Conservation (phyloP, 2,797 vertebrate genomes). For the Pteropus rufus region DNA sequence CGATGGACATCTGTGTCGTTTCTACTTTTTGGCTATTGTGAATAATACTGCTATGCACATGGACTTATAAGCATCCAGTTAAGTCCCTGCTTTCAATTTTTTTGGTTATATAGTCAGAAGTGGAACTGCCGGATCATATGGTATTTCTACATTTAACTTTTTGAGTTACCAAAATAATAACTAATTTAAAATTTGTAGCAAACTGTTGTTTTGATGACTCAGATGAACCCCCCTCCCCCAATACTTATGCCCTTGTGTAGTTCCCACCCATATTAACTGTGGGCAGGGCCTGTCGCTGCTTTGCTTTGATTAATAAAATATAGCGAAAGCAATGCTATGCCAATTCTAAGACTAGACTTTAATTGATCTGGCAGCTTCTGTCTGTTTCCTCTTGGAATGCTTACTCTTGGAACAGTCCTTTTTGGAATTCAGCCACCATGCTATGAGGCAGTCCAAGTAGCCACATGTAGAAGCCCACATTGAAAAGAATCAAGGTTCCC, state of each 20-base stretch:
- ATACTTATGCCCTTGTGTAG: neutral
- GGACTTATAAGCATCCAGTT: neutral
- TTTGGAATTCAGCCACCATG: neutral
- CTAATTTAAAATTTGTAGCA: neutral
- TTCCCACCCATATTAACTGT: neutral
- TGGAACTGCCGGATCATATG: neutral
- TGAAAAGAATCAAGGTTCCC: neutral
- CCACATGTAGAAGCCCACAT: neutral
- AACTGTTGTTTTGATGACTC: neutral
- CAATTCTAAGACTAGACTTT: neutral
- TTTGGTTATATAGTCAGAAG: neutral
- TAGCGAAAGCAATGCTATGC: neutral
- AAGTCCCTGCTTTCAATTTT: neutral
- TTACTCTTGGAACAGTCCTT: neutral
- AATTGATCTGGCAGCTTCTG: constrained; percentile 2
- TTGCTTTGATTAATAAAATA: neutral
- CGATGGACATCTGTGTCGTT: neutral
- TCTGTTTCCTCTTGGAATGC: neutral
- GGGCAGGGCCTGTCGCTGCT: neutral
- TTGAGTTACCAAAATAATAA: neutral
- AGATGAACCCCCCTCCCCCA: neutral
- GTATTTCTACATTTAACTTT: neutral
- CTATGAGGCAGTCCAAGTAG: neutral
- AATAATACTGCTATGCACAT: neutral
- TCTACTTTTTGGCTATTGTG: neutral